Conservation (phyloP, 2,113 vertebrate genomes). For the Phaethon lepturus region DNA sequence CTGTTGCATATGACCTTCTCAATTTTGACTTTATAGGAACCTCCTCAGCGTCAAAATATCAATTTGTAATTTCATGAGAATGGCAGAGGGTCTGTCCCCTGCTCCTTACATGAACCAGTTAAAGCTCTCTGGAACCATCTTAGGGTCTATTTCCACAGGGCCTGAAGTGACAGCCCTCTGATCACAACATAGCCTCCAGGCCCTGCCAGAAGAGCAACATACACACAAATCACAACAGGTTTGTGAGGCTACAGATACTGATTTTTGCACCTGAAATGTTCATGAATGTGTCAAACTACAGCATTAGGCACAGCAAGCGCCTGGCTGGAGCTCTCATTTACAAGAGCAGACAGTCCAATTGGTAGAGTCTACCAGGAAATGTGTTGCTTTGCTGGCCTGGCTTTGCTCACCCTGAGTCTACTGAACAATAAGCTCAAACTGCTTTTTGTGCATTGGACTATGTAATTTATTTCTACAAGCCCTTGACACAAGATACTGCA, state of each 20-base stretch:
- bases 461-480: background rate
- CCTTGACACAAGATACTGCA: background rate
- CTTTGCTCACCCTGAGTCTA: background rate
- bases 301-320: background rate
- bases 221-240: background rate
- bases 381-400: accelerated
- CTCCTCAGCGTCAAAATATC: background rate
- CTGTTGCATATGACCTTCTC: background rate
- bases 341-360: background rate
- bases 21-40: background rate
- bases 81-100: background rate
- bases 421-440: background rate
- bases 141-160: background rate
- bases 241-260: background rate
- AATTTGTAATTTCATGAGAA: background rate
- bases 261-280: background rate
- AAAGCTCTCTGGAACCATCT: background rate
- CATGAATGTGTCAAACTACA: background rate
- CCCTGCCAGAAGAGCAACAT: background rate
- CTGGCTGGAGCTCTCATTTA: background rate
- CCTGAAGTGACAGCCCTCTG: background rate
- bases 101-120: accelerated
- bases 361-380: background rate
- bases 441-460: background rate
- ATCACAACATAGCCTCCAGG: background rate